Percentiles rank a stretch among this genome's conserved stretches.
Evolutionary conservation across 2,113 vertebrate species (phyloP).

Genomic region (Sorex fumeus): DNA sequence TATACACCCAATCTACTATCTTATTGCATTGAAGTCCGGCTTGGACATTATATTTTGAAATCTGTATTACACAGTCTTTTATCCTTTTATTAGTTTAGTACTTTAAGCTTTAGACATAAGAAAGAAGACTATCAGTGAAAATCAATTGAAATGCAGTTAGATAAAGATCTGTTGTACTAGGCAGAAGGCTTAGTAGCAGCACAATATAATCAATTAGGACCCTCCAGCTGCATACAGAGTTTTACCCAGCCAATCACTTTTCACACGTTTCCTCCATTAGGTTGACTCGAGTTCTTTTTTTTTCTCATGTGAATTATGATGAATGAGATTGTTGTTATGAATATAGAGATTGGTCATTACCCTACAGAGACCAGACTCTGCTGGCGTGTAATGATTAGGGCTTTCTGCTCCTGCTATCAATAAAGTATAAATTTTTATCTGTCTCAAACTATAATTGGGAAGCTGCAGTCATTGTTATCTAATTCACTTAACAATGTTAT

Average conservation of each 20-base stretch:
- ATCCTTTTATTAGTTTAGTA: conserved; percentile 93
- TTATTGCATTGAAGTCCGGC: conserved; percentile 79
- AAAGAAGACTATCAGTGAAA: conserved; percentile 92
- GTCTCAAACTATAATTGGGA: conserved; percentile 85
- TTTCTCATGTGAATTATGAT: conserved; percentile 89
- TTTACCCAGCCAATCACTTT: conserved; percentile 89
- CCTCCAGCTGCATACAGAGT: conserved; percentile 86
- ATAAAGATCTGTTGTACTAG: conserved; percentile 89
- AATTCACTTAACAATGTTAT: conserved; percentile 84
- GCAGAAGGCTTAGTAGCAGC: conserved; percentile 86
- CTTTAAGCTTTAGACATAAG: conserved; percentile 90
- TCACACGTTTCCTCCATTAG: conserved; percentile 90
- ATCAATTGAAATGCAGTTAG: conserved; percentile 94
- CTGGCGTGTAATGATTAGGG: conserved; percentile 85
- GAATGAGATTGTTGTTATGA: conserved; percentile 89
- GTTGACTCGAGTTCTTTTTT: conserved; percentile 85
- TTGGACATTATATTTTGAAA: conserved; percentile 88
- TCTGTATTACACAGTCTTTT: conserved; percentile 90
- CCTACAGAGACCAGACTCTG: conserved; percentile 83
- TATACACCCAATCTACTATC: conserved; percentile 62
- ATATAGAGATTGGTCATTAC: conserved; percentile 91
- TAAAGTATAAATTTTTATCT: conserved; percentile 87
- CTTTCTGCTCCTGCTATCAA: conserved; percentile 87
- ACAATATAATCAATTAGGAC: conserved; percentile 91
- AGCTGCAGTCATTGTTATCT: conserved; percentile 85